These are phyloP conservation scores for Macropodus opercularis DNA, from an alignment of 2,797 vertebrate genomes.

Conservation along the genomic window DNA sequence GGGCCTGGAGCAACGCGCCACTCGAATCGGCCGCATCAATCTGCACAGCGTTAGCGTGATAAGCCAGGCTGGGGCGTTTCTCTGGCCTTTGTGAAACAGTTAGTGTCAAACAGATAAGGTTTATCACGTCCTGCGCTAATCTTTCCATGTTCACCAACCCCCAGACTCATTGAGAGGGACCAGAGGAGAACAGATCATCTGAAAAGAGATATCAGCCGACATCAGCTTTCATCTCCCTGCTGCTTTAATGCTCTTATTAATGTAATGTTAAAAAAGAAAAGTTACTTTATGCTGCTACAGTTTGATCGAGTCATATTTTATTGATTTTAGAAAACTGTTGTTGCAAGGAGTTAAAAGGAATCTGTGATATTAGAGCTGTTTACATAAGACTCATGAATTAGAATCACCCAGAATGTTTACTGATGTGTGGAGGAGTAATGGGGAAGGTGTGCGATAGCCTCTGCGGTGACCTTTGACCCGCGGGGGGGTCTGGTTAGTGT, in stretches of 20 bases:
- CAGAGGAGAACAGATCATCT: conserved; percentile 31
- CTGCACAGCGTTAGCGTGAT: conserved; percentile 75
- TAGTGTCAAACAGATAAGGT: conserved; percentile 73
- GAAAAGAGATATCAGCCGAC: conserved; percentile 35
- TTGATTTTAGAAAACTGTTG: conserved; percentile 45
- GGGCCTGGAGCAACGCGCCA: conserved; percentile 71
- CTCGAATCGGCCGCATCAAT: conserved; percentile 76
- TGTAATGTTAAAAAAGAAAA: too few species aligned
- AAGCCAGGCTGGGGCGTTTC: conserved; percentile 70
- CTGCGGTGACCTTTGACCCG: conserved; percentile 40
- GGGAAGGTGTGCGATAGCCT: conserved; percentile 8
- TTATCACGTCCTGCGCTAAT: conserved; percentile 72
- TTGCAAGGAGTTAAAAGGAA: too few species aligned
- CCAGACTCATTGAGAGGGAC: conserved; percentile 41
- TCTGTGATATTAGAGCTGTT: too few species aligned
- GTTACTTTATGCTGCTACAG: not conserved
- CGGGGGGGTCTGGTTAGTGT: conserved; percentile 33
- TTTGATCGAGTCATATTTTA: conserved; percentile 41
- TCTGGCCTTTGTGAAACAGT: conserved; percentile 78
- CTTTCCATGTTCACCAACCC: conserved; percentile 64
- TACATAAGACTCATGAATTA: too few species aligned
- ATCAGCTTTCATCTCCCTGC: conserved; percentile 26
- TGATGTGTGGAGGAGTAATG: conserved; percentile 11
- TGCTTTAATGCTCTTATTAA: conserved; percentile 5
- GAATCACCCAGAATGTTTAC: conserved; percentile 60